phyloP scores from a whole-genome alignment of 2,888 invertebrate species.

The Helobdella robusta region DNA sequence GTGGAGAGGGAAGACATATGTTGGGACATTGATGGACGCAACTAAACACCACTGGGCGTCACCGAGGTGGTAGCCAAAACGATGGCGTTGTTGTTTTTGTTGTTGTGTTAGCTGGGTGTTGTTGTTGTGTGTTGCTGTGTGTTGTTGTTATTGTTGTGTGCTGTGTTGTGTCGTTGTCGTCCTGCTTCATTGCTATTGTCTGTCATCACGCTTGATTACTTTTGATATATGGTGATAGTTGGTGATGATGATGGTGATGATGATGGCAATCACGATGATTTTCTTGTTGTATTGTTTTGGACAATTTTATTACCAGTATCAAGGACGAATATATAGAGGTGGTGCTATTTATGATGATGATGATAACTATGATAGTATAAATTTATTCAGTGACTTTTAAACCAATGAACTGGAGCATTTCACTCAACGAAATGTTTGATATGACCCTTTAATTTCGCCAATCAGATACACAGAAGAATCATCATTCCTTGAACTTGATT shows the following conservation, averaged over 20 bases:
- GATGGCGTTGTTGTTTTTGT: background rate
- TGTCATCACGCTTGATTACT: background rate
- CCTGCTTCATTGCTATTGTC: background rate
- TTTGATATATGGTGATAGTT: background rate
- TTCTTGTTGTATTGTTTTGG: background rate
- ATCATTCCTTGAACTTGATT: slow-evolving; percentile 12
- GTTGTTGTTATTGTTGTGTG: background rate
- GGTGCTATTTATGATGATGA: no score
- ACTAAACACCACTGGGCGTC: slow-evolving; percentile 97
- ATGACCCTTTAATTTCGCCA: no score
- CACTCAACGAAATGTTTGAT: no score
- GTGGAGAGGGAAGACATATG: slow-evolving; percentile 96
- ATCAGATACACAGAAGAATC: slow-evolving; percentile 20
- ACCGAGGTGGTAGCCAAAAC: slow-evolving; percentile 57
- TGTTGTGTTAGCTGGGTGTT: background rate
- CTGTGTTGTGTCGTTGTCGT: background rate
- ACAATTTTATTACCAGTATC: background rate
- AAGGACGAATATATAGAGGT: no score
- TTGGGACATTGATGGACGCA: slow-evolving; percentile 89
- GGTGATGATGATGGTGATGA: background rate
- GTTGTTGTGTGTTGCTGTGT: background rate
- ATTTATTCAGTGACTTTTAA: no score
- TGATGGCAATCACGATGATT: background rate
- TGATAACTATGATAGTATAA: no score
- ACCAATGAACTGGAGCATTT: no score